Evolutionary conservation across 2,797 vertebrate genomes (phyloP), one percentile per base, ranked within the genome.

Genomic region (Labeo calbasu): DNA sequence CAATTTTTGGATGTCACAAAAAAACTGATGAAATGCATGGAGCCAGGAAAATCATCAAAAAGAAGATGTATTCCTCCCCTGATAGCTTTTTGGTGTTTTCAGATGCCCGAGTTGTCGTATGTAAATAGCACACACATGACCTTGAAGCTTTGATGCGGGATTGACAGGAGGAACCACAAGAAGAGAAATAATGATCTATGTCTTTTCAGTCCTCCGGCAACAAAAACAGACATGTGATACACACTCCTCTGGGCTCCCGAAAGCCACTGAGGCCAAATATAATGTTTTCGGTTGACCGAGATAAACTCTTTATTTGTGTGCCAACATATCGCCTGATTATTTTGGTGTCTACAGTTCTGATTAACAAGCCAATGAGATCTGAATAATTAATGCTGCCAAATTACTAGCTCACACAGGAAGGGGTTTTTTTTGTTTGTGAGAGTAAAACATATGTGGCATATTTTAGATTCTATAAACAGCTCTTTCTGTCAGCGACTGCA

Each of bases 231-330:
- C 87, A 88, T 83, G 85, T 83, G 80, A 86, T 87, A 85, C 78
- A 48, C 81, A 84, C 83, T 78, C 79, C 85, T 81, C 81, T 25
- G 69, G 77, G 86, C 82, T 84, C 83, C 81, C 72, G 83, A 57
- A 79, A 84, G 85, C 86, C 84, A 57, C 85, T 32, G 85, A 83
- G 57, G 83, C 91, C 90, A 91, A 91, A 90, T 87, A 87, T 91
- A 94, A 92, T 91, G 88, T 88, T 94, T 90, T 90, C 89, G 92
- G 92, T 86, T 94, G 92, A 94, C 92, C 93, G 91, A 93, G 94
- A 93, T 94, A 94, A 94, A 95, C 86, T 92, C 90, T 93, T 91
- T 88, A 85, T 89, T 81, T 87, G 73, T 88, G 80, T 89, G 89
- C 88, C 87, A 88, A 87, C 81, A 84, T 77, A 82, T 82, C 86